Percentiles rank a stretch among this genome's conserved stretches.
These are phyloP conservation scores for Sebastes cheni DNA, from an alignment of 2,797 vertebrate genomes.

Conservation along the genomic window DNA sequence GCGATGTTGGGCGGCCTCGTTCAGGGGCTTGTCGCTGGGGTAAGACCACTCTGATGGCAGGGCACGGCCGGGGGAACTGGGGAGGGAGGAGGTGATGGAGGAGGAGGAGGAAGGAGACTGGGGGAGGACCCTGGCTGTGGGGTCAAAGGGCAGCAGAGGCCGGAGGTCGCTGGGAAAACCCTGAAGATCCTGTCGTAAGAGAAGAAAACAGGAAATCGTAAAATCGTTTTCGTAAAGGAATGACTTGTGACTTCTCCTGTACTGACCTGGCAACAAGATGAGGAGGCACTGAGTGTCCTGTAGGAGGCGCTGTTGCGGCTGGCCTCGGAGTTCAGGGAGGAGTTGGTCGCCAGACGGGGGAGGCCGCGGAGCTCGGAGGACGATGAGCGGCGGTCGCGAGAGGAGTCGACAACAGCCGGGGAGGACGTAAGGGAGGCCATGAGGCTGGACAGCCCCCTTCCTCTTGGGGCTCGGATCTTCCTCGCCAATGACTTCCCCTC, in stretches of 20 bases:
- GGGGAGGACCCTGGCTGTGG: slow-evolving; percentile 69
- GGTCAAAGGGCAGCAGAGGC: slow-evolving; percentile 68
- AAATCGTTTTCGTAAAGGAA: slow-evolving; percentile 31
- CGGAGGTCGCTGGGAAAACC: slow-evolving; percentile 57
- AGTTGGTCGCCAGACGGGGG: slow-evolving; percentile 75
- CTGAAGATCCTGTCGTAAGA: slow-evolving; percentile 28
- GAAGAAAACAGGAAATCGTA: not conserved
- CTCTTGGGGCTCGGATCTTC: slow-evolving; percentile 90
- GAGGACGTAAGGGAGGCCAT: slow-evolving; percentile 89
- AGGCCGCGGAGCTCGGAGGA: slow-evolving; percentile 79
- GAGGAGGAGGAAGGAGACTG: slow-evolving; percentile 77
- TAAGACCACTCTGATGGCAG: slow-evolving; percentile 55
- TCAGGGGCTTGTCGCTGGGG: slow-evolving; percentile 42
- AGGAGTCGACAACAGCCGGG: slow-evolving; percentile 66
- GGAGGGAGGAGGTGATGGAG: slow-evolving; percentile 66
- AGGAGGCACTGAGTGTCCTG: slow-evolving; percentile 71
- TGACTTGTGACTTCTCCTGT: not conserved
- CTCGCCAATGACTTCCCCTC: slow-evolving; percentile 83
- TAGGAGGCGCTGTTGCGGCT: slow-evolving; percentile 68
- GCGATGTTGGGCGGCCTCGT: slow-evolving; percentile 69
- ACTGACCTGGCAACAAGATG: slow-evolving; percentile 61
- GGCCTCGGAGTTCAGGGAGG: slow-evolving; percentile 76
- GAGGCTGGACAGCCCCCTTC: slow-evolving; percentile 89
- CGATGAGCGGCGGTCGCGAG: slow-evolving; percentile 15
- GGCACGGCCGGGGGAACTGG: not conserved